A percentile compares a stretch with the other conserved stretches of the same genome.
Evolutionary conservation across 2,113 vertebrate genomes (phyloP).

Genomic region (Nyctibius bracteatus): DNA sequence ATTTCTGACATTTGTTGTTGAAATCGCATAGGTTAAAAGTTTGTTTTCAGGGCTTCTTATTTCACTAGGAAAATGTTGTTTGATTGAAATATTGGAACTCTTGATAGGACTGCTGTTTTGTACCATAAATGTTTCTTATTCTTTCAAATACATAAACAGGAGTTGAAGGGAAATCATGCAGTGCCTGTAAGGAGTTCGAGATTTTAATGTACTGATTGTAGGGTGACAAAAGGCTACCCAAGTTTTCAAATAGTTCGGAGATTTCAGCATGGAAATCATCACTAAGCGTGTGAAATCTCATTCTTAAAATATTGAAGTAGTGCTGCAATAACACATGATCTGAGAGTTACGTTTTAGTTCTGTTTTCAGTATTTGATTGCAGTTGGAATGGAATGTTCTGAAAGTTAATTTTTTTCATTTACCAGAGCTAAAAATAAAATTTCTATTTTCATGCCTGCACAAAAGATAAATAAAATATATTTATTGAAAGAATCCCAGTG

Average conservation of each 20-base stretch:
- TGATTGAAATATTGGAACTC: background rate
- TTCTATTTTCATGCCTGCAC: background rate
- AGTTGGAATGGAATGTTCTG: background rate
- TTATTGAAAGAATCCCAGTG: background rate
- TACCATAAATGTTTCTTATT: background rate
- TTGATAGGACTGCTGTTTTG: background rate
- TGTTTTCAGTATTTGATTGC: slow-evolving; percentile 3
- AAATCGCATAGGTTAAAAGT: background rate
- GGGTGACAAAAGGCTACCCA: background rate
- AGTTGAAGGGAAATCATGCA: background rate
- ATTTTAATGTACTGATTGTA: background rate
- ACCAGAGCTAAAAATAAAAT: slow-evolving; percentile 5
- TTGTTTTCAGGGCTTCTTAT: background rate
- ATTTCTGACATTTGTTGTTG: slow-evolving; percentile 60
- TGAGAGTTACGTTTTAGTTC: background rate
- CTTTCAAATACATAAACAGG: background rate
- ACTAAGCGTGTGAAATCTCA: slow-evolving; percentile 6
- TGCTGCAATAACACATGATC: background rate
- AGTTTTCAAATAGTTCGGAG: slow-evolving; percentile 10
- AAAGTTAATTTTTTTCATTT: background rate
- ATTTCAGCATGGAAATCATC: background rate
- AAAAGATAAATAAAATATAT: background rate
- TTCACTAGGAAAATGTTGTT: background rate
- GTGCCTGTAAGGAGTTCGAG: slow-evolving; percentile 52
- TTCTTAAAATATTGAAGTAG: background rate